A percentile compares a stretch with the other conserved stretches of the same genome.
phyloP scores from a whole-genome alignment of 2,888 invertebrate genomes.

The Agrotis ipsilon region DNA sequence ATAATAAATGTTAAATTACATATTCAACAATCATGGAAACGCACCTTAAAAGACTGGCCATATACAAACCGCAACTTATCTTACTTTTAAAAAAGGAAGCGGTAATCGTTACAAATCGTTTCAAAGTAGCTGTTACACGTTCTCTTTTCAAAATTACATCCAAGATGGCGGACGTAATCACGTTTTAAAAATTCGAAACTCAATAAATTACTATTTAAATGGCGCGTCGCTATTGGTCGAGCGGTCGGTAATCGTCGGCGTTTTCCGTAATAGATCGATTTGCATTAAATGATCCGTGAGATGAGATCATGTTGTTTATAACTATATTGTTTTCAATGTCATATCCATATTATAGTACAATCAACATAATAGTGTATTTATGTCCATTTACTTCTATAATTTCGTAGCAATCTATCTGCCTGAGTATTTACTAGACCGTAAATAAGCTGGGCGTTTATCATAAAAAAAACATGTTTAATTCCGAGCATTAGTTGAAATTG shows the following conservation, averaged over 20 bases:
- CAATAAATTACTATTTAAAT: conserved; percentile 86
- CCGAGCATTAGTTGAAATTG: conserved; percentile 45
- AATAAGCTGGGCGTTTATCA: conserved; percentile 45
- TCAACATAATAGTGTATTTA: conserved; percentile 72
- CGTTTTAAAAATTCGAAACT: conserved; percentile 86
- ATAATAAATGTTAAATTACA: conserved; percentile 81
- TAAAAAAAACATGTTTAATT: conserved; percentile 55
- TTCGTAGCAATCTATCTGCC: conserved; percentile 59
- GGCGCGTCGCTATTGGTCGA: conserved; percentile 80
- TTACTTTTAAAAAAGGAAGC: conserved; percentile 75
- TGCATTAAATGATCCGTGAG: conserved; percentile 89
- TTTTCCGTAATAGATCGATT: conserved; percentile 88
- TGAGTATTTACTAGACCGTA: conserved; percentile 58
- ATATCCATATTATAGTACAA: conserved; percentile 71
- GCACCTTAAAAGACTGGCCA: conserved; percentile 69
- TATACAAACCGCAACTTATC: conserved; percentile 70
- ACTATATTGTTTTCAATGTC: conserved; percentile 80
- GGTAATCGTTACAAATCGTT: conserved; percentile 73
- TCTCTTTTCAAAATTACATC: conserved; percentile 82
- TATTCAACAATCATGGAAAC: conserved; percentile 70
- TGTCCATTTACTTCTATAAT: conserved; percentile 73
- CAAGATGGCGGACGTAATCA: conserved; percentile 84
- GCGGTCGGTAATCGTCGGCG: conserved; percentile 79
- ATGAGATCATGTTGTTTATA: conserved; percentile 84
- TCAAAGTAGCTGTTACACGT: conserved; percentile 81